Evolutionary conservation across 2,888 invertebrate genomes (phyloP), one percentile per base, ranked within the genome.

Genomic region (Meteorus cinctellus): DNA sequence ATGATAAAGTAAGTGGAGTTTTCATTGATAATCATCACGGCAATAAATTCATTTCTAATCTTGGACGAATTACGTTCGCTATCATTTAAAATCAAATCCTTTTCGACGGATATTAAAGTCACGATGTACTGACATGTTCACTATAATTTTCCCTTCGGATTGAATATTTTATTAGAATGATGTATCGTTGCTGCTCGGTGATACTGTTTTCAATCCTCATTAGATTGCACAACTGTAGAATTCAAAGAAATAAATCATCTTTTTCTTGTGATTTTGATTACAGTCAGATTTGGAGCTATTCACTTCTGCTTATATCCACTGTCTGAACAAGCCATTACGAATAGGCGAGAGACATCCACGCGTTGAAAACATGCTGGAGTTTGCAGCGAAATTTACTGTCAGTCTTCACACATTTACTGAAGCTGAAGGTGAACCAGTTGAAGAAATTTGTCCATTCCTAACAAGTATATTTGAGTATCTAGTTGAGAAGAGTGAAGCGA

Each of bases 331-430:
- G 72, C 90, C 93, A 31, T 92, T 96, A 84, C 91, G 93, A 0
- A 92, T 92, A 70, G 93, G 93, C 14, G 94, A 95, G 80, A 92
- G 92, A 16, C 94, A 94, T 85, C 92, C 93, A 10, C 92, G 92
- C 83, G 93, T 95, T 0, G 93, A 95, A 82, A 91, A 94, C 51
- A 92, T 93, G 0, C 89, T 96, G 1, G 91, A 93, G 77, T 96
- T 95, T 90, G 93, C 94, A 31, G 93, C 95, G 0, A 94, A 93
- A 78, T 96, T 95, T 88, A 92, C 93, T 66, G 91, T 92, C 1
- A 92, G 93, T 0, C 90, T 94, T 31, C 91, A 79, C 5, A 70
- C 77, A 4, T 79, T 79, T 1, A 77, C 81, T 66, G 81, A 81
- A n/a, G 90, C 91, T 60, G 92, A 92, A 59, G 86, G 86, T 5